Evolutionary conservation across 2,888 invertebrate species (phyloP), one percentile per base, ranked within the genome.

Genomic region (Cotesia congregata): DNA sequence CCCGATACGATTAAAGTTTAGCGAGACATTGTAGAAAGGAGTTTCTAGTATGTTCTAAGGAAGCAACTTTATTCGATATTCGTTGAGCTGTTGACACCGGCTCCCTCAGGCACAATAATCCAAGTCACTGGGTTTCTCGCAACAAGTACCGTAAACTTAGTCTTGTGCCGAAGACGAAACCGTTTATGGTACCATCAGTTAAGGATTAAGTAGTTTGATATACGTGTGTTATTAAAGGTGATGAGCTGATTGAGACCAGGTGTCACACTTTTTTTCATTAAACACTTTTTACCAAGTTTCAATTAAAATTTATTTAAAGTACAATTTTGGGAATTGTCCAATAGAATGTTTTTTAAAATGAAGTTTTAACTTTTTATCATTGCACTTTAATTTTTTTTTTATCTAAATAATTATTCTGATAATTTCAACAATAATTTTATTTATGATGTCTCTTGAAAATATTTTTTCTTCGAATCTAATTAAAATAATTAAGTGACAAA

Each of bases 91-190:
- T 15, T 41, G 65, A 75, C 74, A 62, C 40, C 12, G 50, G 60
- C 67, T 75, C 17, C 30, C 64, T 20, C 50, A 50, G 62, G 71
- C n/a, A 71, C 9, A 72, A 70, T 60, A 61, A 76, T 76, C 67
- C 59, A 59, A 71, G 75, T 75, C 76, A 72, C 67, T 70, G 75
- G 71, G 75, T 67, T 74, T 12, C 59, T 76, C 40, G 72, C 39
- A 67, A 68, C 20, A 71, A 76, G 71, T 76, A 76, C 76, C 76
- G 76, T 76, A 75, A 70, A 38, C 40, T 70, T 50, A 20, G 9
- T 50, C 17, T 12, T 9, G 50, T 5, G 6, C 5, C 38, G 17
- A 20, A 39, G 59, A 70, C 70, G 20, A 15, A 59, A 50, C 70
- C 70, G 30, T 70, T 41, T 70, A 70, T 50, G 70, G 70, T 59